Evolutionary conservation across 2,797 vertebrate species (phyloP), one percentile per base, ranked within the genome.

Genomic region (Phalanger gymnotis): DNA sequence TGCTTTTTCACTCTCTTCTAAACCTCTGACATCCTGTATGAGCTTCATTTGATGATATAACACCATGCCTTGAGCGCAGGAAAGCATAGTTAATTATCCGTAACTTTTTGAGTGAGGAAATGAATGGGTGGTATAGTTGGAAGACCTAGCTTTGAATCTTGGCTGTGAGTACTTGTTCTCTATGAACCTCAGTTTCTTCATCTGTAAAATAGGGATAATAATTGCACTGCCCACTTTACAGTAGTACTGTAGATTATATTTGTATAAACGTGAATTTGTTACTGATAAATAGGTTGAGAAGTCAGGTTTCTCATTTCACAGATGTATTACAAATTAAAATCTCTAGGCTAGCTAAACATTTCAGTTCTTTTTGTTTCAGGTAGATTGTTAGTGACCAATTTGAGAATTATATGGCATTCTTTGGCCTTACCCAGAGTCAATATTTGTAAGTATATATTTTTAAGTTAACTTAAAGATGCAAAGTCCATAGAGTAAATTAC

Each of bases 391-490:
- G 99, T 99, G 95, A 99, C 99, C 95, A 99, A 99, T 97, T 98
- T 99, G 98, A 99, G 99, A 98, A 99, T 99, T 97, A 99, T 99
- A 93, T 99, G 99, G 99, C 99, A 99, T 96, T 99, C 99, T 0
- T 96, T 99, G 97, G 99, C 99, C n/a, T 98, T 99, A 95, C 99
- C 99, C 92, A 99, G 99, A 99, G 99, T 99, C 96, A 99, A 99
- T 97, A 98, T 99, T 92, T 99, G 99, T 99, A 98, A 99, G 99
- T 99, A 98, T 96, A 94, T 96, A 94, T 73, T 51, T 91, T 25
- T 96, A 96, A 97, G 19, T 61, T 91, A 94, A 94, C 40, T 87
- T 58, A 61, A 94, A 94, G 34, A 34, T 34, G 22, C 58, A 92
- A 89, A 93, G 52, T 87, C 31, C 55, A 56, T 94, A 89, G 56